These are phyloP conservation scores for Oscheius sp. DNA, from an alignment of 2,888 invertebrate species.

Conservation along the genomic window DNA sequence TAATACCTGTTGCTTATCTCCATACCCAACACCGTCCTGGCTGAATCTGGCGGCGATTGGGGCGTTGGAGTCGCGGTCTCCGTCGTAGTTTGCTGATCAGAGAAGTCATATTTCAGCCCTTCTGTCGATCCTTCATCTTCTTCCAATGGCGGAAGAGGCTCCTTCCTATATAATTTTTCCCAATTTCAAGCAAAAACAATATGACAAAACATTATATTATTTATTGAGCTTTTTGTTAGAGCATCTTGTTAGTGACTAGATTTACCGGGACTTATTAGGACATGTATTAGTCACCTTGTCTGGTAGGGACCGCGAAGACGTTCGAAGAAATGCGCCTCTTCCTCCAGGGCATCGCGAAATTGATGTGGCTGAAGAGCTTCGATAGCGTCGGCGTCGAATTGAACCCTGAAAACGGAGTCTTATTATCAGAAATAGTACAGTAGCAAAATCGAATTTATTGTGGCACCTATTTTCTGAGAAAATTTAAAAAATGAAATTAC, in stretches of 20 bases:
- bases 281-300: constrained; percentile 40
- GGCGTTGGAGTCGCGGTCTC: constrained; percentile 20
- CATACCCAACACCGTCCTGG: constrained; percentile 22
- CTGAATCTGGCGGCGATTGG: constrained; percentile 5
- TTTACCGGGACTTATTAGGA: constrained; percentile 1
- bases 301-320: constrained; percentile 42
- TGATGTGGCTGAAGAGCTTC: constrained; percentile 68
- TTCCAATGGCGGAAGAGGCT: constrained; percentile 15
- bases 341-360: constrained; percentile 69
- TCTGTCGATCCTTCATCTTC: constrained; percentile 2
- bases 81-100: neutral
- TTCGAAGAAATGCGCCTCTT: constrained; percentile 71
- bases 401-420: constrained; percentile 30
- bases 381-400: constrained; percentile 64
- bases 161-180: neutral
- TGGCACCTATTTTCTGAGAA: too few species aligned
- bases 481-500: too few species aligned
- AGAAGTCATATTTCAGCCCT: constrained; percentile 19
- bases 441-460: too few species aligned
- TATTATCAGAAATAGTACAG: too few species aligned
- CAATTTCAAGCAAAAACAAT: neutral
- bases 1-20: constrained; percentile 20
- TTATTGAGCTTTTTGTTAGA: constrained; percentile 11
- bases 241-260: neutral
- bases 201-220: neutral